Evolutionary conservation across 2,797 vertebrate species (phyloP).

Genomic region (Borostomias antarcticus): DNA sequence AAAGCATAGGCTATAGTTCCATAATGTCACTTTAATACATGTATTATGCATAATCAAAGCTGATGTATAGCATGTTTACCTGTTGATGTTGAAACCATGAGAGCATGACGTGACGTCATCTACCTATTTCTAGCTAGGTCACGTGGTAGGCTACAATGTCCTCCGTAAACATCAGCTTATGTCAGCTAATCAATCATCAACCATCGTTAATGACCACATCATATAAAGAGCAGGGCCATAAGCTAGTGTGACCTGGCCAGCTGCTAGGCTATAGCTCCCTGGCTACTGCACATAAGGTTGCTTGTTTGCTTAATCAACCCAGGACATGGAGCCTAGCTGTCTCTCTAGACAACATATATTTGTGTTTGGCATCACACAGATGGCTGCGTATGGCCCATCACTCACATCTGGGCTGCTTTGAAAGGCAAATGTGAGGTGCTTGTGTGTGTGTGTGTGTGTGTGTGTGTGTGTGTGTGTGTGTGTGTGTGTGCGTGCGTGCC

Average conservation of each 20-base stretch:
- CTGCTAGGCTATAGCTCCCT: constrained; percentile 13
- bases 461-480: too few species aligned
- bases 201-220: not conserved
- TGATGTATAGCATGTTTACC: not conserved
- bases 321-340: not conserved
- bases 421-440: not conserved
- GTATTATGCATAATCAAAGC: too few species aligned
- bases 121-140: too few species aligned
- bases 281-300: not conserved
- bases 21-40: too few species aligned
- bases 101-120: not conserved
- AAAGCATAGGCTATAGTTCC: too few species aligned
- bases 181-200: not conserved
- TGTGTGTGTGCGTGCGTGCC: too few species aligned
- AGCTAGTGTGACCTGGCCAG: constrained; percentile 1
- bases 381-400: constrained; percentile 20
- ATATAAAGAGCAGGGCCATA: not conserved
- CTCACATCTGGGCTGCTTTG: constrained; percentile 7
- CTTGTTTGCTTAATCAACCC: constrained; percentile 33
- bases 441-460: not conserved
- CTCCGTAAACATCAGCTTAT: not conserved
- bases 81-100: not conserved
- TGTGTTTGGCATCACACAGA: constrained; percentile 40
- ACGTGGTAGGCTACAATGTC: too few species aligned
- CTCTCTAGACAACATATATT: not conserved